Base-by-base conservation (phyloP, 2,797 vertebrate genomes). In the Ciconia nigra region DNA sequence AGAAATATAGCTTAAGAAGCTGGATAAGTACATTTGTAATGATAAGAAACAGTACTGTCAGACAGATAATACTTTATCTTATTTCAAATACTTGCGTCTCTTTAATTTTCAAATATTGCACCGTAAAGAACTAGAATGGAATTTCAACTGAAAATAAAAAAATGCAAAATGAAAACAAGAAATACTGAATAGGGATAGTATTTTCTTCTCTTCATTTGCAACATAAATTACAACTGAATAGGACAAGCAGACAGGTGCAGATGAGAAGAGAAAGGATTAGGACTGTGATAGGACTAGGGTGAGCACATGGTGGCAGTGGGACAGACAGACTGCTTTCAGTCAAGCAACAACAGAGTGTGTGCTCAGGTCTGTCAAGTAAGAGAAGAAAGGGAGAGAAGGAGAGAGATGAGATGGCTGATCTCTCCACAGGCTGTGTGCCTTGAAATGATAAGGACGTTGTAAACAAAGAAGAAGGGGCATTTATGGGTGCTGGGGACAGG, bases 21-120 rank as follows among this genome's bases (percentile, higher is more conserved):
- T 44, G 14, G 5, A 13, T 28, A 71, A 62, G 12, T 63, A 24
- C 16, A 39, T 63, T 65, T 65, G 13, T 19, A 44, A 16, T 35
- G 69, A 7, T 3, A 2, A 42, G 35, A 55, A 33, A 67, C 0
- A 1, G 7, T 31, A n/a, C 20, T 52, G 21, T 52, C 44, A 47
- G 52, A 39, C 11, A 65, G 22, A 70, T 24, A 49, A 66, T 11
- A 31, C 33, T 44, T 80, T 73, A 1, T 69, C 5, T 52, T 87
- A 57, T 77, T 63, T 52, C 22, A 78, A 73, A 66, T 47, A 73
- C 13, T 66, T 74, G 6, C 20, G 31, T 54, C 18, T 63, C 11
- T 89, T 31, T 71, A 51, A 39, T 55, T 39, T 72, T 81, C 49
- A 71, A 21, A 42, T 41, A 25, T 24, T 58, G 7, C 37, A 31